phyloP scores from a whole-genome alignment of 2,888 invertebrate species.

The Pachycephus smyrnensis region DNA sequence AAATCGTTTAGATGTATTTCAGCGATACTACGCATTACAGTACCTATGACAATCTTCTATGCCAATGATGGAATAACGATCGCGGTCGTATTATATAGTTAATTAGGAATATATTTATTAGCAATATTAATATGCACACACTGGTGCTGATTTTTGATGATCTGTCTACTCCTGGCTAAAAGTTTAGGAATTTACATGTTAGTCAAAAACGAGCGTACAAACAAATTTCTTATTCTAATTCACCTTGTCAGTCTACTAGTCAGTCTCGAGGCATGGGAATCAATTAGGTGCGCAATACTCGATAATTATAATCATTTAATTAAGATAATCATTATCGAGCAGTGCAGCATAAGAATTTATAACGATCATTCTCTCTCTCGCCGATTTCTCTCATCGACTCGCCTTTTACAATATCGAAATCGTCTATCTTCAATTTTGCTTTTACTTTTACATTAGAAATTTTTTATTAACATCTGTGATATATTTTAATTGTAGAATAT shows the following conservation, averaged over 20 bases:
- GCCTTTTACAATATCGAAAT: constrained; percentile 33
- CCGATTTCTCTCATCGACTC: constrained; percentile 39
- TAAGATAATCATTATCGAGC: no score
- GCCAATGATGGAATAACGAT: background rate
- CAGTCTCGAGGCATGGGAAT: background rate
- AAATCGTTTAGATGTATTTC: background rate
- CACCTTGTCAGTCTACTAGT: background rate
- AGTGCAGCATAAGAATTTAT: constrained; percentile 33
- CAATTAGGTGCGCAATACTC: background rate
- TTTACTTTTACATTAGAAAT: constrained; percentile 52
- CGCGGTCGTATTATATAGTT: background rate
- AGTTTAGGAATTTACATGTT: background rate
- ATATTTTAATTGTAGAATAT: constrained; percentile 63
- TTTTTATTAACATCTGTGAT: constrained; percentile 65
- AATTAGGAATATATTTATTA: background rate
- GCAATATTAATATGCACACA: background rate
- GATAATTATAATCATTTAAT: background rate
- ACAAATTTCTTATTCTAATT: background rate
- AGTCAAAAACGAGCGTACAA: background rate
- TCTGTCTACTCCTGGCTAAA: background rate
- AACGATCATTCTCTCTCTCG: constrained; percentile 42
- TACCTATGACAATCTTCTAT: constrained; percentile 61
- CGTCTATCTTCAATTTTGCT: constrained; percentile 40
- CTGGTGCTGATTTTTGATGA: background rate
- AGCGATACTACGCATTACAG: background rate